phyloP scores from a whole-genome alignment of 2,797 vertebrate genomes.

The Chiroxiphia lanceolata region DNA sequence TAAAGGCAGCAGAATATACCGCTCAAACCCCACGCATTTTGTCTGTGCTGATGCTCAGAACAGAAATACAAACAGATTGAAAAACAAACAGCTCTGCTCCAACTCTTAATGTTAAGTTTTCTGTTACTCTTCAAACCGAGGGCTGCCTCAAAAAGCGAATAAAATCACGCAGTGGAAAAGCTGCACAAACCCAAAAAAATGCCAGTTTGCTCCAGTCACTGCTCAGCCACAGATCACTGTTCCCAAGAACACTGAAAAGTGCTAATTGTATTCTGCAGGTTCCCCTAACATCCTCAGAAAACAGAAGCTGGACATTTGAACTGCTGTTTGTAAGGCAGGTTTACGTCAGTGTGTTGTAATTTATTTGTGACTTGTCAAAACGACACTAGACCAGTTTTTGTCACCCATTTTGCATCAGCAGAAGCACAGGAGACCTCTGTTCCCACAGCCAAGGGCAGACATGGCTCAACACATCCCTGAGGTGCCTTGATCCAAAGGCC shows the following conservation, averaged over 20 bases:
- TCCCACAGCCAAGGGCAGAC: background rate
- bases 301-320: background rate
- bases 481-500: background rate
- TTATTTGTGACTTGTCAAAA: background rate
- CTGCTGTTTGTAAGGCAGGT: background rate
- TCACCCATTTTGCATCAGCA: background rate
- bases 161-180: constrained; percentile 18
- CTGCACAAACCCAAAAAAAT: constrained; percentile 38
- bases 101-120: constrained; percentile 22
- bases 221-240: background rate
- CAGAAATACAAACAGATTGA: constrained; percentile 56
- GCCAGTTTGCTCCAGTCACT: constrained; percentile 2
- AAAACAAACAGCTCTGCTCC: constrained; percentile 51
- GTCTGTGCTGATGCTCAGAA: constrained; percentile 39
- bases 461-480: rapidly evolving
- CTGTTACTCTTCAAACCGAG: constrained; percentile 26
- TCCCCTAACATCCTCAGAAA: background rate
- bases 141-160: background rate
- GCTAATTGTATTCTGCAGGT: background rate
- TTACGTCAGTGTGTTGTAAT: background rate
- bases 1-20: constrained; percentile 38
- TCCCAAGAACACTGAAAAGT: background rate
- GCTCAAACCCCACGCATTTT: constrained; percentile 3
- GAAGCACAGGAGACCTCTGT: background rate
- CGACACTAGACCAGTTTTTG: background rate